Evolutionary conservation across 2,113 vertebrate species (phyloP), one percentile per base, ranked within the genome.

Genomic region (Apteryx mantelli): DNA sequence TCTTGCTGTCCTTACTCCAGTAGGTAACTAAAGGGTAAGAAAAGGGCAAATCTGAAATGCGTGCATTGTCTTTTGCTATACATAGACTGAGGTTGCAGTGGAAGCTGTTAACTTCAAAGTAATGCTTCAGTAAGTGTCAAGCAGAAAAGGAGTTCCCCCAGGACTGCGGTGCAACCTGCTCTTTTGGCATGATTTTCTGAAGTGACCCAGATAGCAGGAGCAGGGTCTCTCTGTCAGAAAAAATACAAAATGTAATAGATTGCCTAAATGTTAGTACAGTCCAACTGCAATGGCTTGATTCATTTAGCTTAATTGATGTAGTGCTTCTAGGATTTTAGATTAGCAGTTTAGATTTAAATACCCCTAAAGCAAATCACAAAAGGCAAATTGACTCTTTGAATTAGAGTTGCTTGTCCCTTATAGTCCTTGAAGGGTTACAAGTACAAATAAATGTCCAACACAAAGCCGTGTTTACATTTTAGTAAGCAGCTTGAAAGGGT

Each of bases 341-440:
- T 74, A 94, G 40, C 34, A 56, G 28, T 88, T 93, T 71, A 85
- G 63, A 68, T 91, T 93, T 70, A 95, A 91, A 85, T 65, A 30
- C 1, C 11, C 61, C 56, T 82, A 50, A 73, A 94, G 70, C 76
- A 95, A 96, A 88, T 60, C 77, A 73, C 22, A 12, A 17, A 89
- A 89, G 53, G 60, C 70, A 89, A 84, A 83, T 65, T 82, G 70
- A 82, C 71, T 78, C 30, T 82, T 88, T 71, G 81, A 38, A 96
- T 91, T 95, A 90, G 70, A 89, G 24, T 82, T 92, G 52, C 28
- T 87, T 93, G 77, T 73, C 89, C 66, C 95, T 92, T 76, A 7
- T 56, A 86, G 73, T 90, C 82, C 80, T 96, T 86, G 75, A 12
- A 68, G 32, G 38, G 73, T 26, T 82, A 73, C 15, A 61, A 42